phyloP scores from a whole-genome alignment of 2,113 vertebrate genomes.

The Gnathonemus longibarbis region DNA sequence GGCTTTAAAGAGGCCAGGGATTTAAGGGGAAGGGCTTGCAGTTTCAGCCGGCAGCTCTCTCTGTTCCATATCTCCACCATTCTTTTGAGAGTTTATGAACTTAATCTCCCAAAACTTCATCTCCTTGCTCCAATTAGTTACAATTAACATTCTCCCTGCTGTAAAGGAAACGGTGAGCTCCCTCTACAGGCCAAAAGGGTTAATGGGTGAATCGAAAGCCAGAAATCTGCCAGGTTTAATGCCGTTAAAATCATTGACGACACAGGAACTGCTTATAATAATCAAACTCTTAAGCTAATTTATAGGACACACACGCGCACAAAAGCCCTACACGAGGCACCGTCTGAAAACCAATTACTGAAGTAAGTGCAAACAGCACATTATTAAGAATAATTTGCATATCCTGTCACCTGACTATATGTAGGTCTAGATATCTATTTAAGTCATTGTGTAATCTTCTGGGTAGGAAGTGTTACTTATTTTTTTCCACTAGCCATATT shows the following conservation, averaged over 20 bases:
- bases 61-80: conserved; percentile 15
- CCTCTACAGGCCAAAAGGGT: conserved; percentile 58
- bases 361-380: background rate
- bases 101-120: conserved; percentile 24
- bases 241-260: background rate
- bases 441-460: background rate
- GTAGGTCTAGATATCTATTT: background rate
- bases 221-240: background rate
- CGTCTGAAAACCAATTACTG: background rate
- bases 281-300: background rate
- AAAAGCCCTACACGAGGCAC: background rate
- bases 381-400: background rate
- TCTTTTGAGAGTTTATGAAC: conserved; percentile 19
- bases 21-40: conserved; percentile 36
- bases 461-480: background rate
- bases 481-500: background rate
- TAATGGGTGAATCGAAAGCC: conserved; percentile 31
- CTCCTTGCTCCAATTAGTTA: conserved; percentile 52
- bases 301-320: background rate
- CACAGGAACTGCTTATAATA: background rate
- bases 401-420: background rate
- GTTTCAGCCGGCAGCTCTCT: conserved; percentile 35
- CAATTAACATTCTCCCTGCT: conserved; percentile 49
- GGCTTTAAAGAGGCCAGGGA: conserved; percentile 31
- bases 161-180: conserved; percentile 58